Conservation (phyloP, 1,140 invertebrate genomes). For the Lordiphosa mommai region DNA sequence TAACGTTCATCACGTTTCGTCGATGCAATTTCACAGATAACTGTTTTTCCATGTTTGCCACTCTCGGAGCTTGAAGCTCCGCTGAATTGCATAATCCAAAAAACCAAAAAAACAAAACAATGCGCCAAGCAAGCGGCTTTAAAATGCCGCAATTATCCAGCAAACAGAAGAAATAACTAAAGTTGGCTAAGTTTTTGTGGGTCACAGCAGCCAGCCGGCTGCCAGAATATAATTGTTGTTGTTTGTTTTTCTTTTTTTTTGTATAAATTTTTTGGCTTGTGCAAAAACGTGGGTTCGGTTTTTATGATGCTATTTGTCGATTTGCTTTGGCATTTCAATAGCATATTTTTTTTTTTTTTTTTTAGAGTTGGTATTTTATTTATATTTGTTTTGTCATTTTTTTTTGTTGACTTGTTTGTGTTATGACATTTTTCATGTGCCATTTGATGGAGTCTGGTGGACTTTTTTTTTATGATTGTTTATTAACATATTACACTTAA, state of each 20-base stretch:
- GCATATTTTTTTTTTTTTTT: slow-evolving; percentile 22
- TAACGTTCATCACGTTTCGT: slow-evolving; percentile 75
- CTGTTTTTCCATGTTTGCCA: slow-evolving; percentile 73
- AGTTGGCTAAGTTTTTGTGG: slow-evolving; percentile 36
- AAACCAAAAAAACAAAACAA: slow-evolving; percentile 62
- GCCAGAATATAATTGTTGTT: slow-evolving; percentile 47
- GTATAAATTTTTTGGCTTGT: slow-evolving; percentile 3
- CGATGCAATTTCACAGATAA: slow-evolving; percentile 76
- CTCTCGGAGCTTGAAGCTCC: slow-evolving; percentile 22
- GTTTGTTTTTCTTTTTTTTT: slow-evolving; percentile 21
- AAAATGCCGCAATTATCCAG: slow-evolving; percentile 72
- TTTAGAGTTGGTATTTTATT: no score
- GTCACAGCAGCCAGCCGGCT: slow-evolving; percentile 41
- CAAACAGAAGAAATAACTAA: slow-evolving; percentile 42
- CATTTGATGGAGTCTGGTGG: slow-evolving; percentile 38
- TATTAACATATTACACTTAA: slow-evolving; percentile 38
- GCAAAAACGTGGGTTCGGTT: slow-evolving; percentile 2
- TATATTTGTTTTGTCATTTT: slow-evolving; percentile 57
- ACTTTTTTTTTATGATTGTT: slow-evolving; percentile 2
- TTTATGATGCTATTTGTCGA: slow-evolving; percentile 25
- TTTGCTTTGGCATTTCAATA: slow-evolving; percentile 57
- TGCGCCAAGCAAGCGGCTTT: slow-evolving; percentile 49
- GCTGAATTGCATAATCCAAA: slow-evolving; percentile 58
- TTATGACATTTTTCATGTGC: slow-evolving; percentile 48
- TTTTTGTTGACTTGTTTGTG: slow-evolving; percentile 23